These are phyloP conservation scores for Enteromius radiatus DNA, from an alignment of 2,797 vertebrate genomes.

Conservation along the genomic window DNA sequence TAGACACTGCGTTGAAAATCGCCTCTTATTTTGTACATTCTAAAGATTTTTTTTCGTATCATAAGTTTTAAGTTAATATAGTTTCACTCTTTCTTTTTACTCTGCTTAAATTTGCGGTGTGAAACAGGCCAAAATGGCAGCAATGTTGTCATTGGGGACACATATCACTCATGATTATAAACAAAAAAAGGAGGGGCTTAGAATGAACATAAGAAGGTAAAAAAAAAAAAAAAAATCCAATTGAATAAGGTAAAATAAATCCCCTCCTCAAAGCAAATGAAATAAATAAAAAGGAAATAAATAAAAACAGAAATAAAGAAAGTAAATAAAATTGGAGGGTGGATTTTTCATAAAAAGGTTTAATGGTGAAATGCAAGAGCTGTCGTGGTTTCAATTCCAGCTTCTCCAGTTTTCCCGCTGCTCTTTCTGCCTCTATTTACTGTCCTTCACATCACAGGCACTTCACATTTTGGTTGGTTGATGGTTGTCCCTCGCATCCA, in stretches of 20 bases:
- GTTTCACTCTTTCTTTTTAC: neutral
- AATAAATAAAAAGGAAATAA: neutral
- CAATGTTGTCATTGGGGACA: neutral
- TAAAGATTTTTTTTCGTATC: neutral
- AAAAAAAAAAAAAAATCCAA: neutral
- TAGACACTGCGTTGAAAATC: neutral
- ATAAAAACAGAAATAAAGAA: neutral
- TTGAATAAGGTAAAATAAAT: constrained; percentile 24
- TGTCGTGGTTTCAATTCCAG: neutral
- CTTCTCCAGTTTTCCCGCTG: neutral
- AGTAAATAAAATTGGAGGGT: constrained; percentile 14
- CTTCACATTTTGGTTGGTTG: constrained; percentile 26
- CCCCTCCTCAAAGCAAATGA: constrained; percentile 40
- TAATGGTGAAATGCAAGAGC: neutral
- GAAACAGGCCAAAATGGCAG: neutral
- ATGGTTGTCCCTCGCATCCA: constrained; percentile 26
- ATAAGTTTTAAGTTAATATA: neutral
- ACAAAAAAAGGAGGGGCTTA: constrained; percentile 41
- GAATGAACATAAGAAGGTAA: neutral
- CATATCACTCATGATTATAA: constrained; percentile 30
- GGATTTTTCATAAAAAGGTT: neutral
- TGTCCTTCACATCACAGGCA: neutral
- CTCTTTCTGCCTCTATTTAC: constrained; percentile 7
- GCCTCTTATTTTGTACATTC: neutral
- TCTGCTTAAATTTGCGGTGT: neutral